Base-by-base conservation (phyloP, 2,113 vertebrate genomes). In the Apodemus speciosus region DNA sequence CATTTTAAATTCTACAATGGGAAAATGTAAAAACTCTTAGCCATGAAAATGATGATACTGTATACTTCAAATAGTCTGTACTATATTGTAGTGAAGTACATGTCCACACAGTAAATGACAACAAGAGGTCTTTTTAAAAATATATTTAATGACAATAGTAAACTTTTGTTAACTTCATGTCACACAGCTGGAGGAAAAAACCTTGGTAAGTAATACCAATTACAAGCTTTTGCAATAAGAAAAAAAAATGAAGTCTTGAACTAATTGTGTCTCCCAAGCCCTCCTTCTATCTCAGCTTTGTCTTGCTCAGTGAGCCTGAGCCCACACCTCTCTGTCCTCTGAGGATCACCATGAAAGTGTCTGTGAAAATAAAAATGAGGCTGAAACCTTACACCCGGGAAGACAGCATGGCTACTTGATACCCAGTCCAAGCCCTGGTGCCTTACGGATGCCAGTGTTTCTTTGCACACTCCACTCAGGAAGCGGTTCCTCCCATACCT, bases 361-460 rank as follows among this genome's bases (percentile, higher is more conserved):
- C n/a, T 88, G 92, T 95, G 94, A 95, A 96, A 97, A 96, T 95
- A 94, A 96, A 97, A 97, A 92, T 91, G 84, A 93, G 69, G 91
- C 93, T 93, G 96, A 95, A 96, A 97, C 91, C 90, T 84, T 96
- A 89, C 77, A 95, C 84, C 91, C 93, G 80, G 68, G 90, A 97
- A 96, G 95, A 91, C 81, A 88, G 88, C 94, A 89, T 91, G 89
- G 93, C 97, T 95, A 94, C 90, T 93, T 86, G 97, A 97, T 86
- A 96, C 94, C 94, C 76, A 83, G 93, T 87, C 96, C 89, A 94
- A 40, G 56, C 88, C 72, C 94, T 71, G 53, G 76, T 30, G 76
- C 84, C 87, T 94, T 88, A 93, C 93, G 94, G 96, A 97, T 95
- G 88, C 93, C 93, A 96, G 71, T 96, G 95, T 95, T 95, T 95